Evolutionary conservation across 2,888 invertebrate species (phyloP).

Genomic region (Uloborus plumipes): DNA sequence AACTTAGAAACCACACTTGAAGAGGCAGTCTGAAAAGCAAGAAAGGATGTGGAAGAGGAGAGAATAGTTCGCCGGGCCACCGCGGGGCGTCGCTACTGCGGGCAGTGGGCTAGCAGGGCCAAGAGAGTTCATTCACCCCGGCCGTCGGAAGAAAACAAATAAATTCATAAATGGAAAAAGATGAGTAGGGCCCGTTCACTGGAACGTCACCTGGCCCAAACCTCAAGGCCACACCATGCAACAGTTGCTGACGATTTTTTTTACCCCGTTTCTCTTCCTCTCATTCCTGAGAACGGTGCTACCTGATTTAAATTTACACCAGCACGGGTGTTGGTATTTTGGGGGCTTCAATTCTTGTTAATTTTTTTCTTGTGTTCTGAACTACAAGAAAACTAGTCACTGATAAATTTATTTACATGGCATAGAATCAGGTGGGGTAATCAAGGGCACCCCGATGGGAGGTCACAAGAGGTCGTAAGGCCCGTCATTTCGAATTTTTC

Average conservation of each 20-base stretch:
- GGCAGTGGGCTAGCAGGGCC: constrained; percentile 63
- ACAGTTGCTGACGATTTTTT: too few species aligned
- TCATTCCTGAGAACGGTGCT: too few species aligned
- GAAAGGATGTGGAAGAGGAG: not conserved
- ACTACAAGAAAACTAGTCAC: too few species aligned
- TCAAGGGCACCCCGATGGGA: too few species aligned
- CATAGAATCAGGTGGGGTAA: too few species aligned
- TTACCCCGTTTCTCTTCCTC: too few species aligned
- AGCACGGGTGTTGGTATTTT: not conserved
- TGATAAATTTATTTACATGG: too few species aligned
- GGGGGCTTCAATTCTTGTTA: too few species aligned
- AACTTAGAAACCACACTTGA: too few species aligned
- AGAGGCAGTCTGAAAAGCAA: not conserved
- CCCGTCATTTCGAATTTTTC: too few species aligned
- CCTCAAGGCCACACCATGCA: constrained; percentile 42
- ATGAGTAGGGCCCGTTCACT: constrained; percentile 57
- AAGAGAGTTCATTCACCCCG: constrained; percentile 51
- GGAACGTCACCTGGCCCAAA: constrained; percentile 58
- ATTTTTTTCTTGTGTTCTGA: too few species aligned
- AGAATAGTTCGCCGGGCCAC: constrained; percentile 46
- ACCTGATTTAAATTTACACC: not conserved
- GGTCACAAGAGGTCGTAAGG: too few species aligned
- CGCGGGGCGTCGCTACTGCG: constrained; percentile 58
- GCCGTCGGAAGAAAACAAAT: constrained; percentile 41
- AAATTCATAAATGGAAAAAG: constrained; percentile 41